A percentile compares a stretch with the other conserved stretches of the same genome.
phyloP scores from a whole-genome alignment of 2,113 vertebrate species.

The Elachura formosa region DNA sequence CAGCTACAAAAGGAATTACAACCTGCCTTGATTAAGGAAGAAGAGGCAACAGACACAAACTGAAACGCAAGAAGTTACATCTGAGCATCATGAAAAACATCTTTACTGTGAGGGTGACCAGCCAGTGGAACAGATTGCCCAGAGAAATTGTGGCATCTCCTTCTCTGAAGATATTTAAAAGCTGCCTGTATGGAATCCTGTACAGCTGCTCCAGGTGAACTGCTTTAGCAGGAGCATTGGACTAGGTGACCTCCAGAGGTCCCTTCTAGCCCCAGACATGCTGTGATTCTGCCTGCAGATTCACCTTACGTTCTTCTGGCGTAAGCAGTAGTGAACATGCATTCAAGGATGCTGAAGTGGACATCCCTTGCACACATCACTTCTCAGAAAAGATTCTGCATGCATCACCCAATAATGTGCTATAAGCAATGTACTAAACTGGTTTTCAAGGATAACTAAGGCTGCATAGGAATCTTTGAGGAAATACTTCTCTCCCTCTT shows the following conservation, averaged over 20 bases:
- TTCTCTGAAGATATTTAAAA: background rate
- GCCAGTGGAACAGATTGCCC: background rate
- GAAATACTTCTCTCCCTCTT: background rate
- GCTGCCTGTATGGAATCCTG: background rate
- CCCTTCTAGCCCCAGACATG: background rate
- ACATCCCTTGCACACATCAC: background rate
- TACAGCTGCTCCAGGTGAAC: background rate
- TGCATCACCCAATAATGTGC: background rate
- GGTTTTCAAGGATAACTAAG: background rate
- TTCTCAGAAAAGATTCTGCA: background rate
- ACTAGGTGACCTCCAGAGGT: background rate
- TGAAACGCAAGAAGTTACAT: background rate
- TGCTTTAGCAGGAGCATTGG: background rate
- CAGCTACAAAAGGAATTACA: background rate
- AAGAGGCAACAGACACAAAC: background rate
- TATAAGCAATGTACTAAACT: background rate
- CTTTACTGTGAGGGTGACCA: background rate
- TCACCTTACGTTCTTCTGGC: background rate
- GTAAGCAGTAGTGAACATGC: background rate
- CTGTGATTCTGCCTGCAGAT: background rate
- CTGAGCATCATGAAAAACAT: background rate
- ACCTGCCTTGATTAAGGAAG: background rate
- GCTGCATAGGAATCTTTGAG: background rate
- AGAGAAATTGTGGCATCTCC: background rate
- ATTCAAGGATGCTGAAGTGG: background rate